These are phyloP conservation scores for Rhineura floridana DNA, from an alignment of 2,113 vertebrate genomes.

Conservation along the genomic window DNA sequence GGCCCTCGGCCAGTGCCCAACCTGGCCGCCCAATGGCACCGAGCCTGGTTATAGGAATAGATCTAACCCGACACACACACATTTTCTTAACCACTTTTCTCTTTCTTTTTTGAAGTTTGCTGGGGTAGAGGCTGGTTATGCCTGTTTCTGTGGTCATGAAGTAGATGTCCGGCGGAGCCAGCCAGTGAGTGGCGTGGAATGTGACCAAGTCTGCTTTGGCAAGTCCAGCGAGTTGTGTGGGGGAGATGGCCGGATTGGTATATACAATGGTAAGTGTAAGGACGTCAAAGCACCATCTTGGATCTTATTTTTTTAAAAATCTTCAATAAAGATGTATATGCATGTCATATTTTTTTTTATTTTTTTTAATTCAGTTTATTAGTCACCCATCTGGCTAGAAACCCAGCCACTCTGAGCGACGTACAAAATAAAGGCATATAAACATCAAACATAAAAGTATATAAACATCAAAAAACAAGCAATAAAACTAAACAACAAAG, in stretches of 20 bases:
- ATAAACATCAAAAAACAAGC: too few relatives aligned
- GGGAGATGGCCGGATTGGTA: slow-evolving; percentile 71
- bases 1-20: too few relatives aligned
- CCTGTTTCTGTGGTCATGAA: slow-evolving; percentile 75
- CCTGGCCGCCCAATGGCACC: too few relatives aligned
- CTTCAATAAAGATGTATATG: neutral
- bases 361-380: too few relatives aligned
- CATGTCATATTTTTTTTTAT: too few relatives aligned
- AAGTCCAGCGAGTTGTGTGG: slow-evolving; percentile 74
- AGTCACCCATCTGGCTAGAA: too few relatives aligned
- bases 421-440: too few relatives aligned
- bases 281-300: accelerated
- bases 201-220: slow-evolving; percentile 77
- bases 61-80: too few relatives aligned
- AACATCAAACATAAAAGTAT: too few relatives aligned
- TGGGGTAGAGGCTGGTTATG: slow-evolving; percentile 75
- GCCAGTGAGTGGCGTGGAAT: slow-evolving; percentile 65
- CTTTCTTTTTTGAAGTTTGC: slow-evolving; percentile 62
- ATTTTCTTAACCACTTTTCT: slow-evolving; percentile 7
- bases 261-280: slow-evolving; percentile 70
- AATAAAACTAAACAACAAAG: too few relatives aligned
- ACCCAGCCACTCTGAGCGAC: too few relatives aligned
- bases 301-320: neutral
- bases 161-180: slow-evolving; percentile 60
- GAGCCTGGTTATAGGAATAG: neutral